Conservation (phyloP, 2,888 invertebrate genomes). For the Sphaeridia pumilis region DNA sequence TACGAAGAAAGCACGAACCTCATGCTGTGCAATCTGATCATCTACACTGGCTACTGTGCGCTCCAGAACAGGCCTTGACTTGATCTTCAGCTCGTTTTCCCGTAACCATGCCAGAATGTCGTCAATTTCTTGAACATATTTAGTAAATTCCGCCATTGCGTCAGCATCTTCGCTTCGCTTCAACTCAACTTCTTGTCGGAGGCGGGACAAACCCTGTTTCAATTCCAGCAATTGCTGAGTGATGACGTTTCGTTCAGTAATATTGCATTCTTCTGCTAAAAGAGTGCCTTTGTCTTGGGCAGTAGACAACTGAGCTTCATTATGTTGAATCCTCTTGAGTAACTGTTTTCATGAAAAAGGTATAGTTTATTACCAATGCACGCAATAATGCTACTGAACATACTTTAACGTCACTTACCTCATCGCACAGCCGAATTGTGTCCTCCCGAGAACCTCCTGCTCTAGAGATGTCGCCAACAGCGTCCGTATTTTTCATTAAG, state of each 20-base stretch:
- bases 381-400: not conserved
- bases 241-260: slow-evolving; percentile 72
- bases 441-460: slow-evolving; percentile 70
- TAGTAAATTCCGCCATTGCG: slow-evolving; percentile 75
- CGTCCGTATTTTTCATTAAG: slow-evolving; percentile 71
- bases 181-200: slow-evolving; percentile 70
- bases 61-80: slow-evolving; percentile 68
- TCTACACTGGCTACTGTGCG: slow-evolving; percentile 68
- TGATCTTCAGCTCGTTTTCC: slow-evolving; percentile 65
- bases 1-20: slow-evolving; percentile 38
- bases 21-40: slow-evolving; percentile 65
- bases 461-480: slow-evolving; percentile 72
- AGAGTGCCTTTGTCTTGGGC: slow-evolving; percentile 87
- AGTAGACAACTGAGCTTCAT: slow-evolving; percentile 72
- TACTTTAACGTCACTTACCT: slow-evolving; percentile 40
- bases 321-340: slow-evolving; percentile 75
- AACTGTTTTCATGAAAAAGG: slow-evolving; percentile 39
- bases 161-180: slow-evolving; percentile 77
- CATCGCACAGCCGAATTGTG: slow-evolving; percentile 75
- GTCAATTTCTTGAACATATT: slow-evolving; percentile 69
- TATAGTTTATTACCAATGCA: not conserved
- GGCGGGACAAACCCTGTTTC: slow-evolving; percentile 66
- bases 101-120: slow-evolving; percentile 72
- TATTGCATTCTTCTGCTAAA: slow-evolving; percentile 79
- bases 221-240: slow-evolving; percentile 76